phyloP scores from a whole-genome alignment of 2,797 vertebrate species.

The Melanotaenia boesemani region DNA sequence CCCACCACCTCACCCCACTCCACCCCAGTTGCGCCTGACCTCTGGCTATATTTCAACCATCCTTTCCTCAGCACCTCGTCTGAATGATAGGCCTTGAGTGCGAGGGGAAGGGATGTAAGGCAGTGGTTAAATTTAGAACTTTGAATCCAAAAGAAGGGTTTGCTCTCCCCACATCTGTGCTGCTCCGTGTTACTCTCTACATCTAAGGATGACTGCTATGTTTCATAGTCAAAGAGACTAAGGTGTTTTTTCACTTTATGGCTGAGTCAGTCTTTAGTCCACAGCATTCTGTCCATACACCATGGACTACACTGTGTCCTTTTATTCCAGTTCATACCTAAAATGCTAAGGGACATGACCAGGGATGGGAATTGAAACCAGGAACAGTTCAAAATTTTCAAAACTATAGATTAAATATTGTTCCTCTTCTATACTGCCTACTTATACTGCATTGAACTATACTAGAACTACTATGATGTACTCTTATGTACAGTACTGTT shows the following conservation, averaged over 20 bases:
- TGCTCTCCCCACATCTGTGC: constrained; percentile 49
- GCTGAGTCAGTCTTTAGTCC: background rate
- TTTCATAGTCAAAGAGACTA: background rate
- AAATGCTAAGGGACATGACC: background rate
- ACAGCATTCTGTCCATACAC: background rate
- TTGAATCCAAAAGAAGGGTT: constrained; percentile 50
- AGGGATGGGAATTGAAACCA: too few relatives aligned
- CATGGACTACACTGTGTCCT: background rate
- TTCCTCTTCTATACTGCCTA: too few relatives aligned
- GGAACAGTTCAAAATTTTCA: too few relatives aligned
- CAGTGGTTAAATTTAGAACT: constrained; percentile 80
- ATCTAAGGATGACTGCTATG: background rate
- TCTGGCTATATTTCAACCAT: constrained; percentile 74
- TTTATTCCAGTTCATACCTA: background rate
- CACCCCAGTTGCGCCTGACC: constrained; percentile 42
- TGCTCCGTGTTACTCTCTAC: constrained; percentile 21
- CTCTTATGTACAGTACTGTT: too few relatives aligned
- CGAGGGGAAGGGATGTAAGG: constrained; percentile 49
- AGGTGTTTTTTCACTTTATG: background rate
- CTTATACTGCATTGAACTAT: too few relatives aligned
- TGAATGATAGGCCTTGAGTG: constrained; percentile 76
- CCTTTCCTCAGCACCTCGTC: constrained; percentile 75
- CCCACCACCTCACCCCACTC: constrained; percentile 15
- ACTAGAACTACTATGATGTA: too few relatives aligned
- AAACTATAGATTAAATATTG: too few relatives aligned